phyloP scores from a whole-genome alignment of 1,140 invertebrate genomes.

The Brachystomella parvula region DNA sequence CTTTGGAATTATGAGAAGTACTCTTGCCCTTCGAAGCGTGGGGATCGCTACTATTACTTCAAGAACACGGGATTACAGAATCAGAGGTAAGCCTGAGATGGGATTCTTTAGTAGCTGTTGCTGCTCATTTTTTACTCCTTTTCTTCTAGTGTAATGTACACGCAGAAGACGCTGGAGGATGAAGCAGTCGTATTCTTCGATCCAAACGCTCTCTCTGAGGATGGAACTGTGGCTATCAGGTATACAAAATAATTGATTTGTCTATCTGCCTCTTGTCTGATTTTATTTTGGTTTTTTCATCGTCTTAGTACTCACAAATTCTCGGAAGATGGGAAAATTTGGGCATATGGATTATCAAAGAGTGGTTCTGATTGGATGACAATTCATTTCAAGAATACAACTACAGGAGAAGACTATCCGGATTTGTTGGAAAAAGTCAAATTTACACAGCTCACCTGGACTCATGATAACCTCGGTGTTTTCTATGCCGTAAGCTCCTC shows the following conservation, averaged over 20 bases:
- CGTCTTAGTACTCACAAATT: constrained; percentile 66
- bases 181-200: constrained; percentile 87
- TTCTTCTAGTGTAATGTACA: constrained; percentile 76
- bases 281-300: too few species aligned
- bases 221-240: constrained; percentile 68
- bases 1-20: constrained; percentile 96
- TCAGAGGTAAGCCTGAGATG: constrained; percentile 60
- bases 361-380: constrained; percentile 94
- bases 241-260: too few species aligned
- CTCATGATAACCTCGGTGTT: constrained; percentile 86
- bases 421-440: constrained; percentile 87
- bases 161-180: constrained; percentile 69
- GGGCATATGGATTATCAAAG: constrained; percentile 83
- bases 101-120: constrained; percentile 11
- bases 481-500: constrained; percentile 75
- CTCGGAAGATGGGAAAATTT: constrained; percentile 80
- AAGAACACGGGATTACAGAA: constrained; percentile 95
- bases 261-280: too few species aligned
- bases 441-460: constrained; percentile 86
- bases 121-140: constrained; percentile 17
- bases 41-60: constrained; percentile 82
- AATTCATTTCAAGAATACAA: constrained; percentile 71
- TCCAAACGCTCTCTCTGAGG: constrained; percentile 78
- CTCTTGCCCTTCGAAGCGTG: constrained; percentile 72
- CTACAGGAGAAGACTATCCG: constrained; percentile 73